Base-by-base conservation (phyloP, 1,140 invertebrate species). In the Drosophila lacertosa region DNA sequence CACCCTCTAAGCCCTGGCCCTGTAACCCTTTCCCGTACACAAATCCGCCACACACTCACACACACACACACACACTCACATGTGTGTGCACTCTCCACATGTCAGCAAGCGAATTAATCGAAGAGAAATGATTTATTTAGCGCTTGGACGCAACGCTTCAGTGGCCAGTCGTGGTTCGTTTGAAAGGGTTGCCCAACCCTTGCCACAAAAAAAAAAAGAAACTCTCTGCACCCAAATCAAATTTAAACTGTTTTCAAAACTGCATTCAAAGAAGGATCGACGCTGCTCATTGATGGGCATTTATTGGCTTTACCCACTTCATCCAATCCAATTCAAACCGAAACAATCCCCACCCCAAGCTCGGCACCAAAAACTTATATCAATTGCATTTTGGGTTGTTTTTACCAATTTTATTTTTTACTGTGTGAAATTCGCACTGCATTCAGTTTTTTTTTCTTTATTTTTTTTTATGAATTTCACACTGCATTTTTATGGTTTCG, bases 111-210 rank as follows among this genome's bases (percentile, higher is more conserved):
- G 89, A 90, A 90, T 90, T 90, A 90, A 90, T 90, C 89, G 89
- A 86, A 86, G 89, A 90, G 89, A 90, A 90, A 90, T 90, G 89
- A 90, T 90, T 90, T 90, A 90, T 90, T 90, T 90, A 90, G 70
- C 77, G 80, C 83, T 89, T 73, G 82, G 77, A 77, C 77, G 57
- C 60, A 62, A 70, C 65, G 68, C 77, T 77, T 80, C 79, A 65
- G 60, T 74, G 84, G 74, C 68, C 81, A 63, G 50, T 63, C 29
- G 18, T 60, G 50, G 50, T 53, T 60, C 70, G 35, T 29, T 50
- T 42, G 44, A 57, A 81, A 78, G 82, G 82, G 81, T 77, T 86
- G 66, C 20, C 35, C 63, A 48, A 35, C 48, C 55, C 39, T 35
- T 57, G 22, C 20, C n/a, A 7, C 35, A 40, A 55, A 47, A 24